Evolutionary conservation across 2,113 vertebrate genomes (phyloP).

Genomic region (Propithecus coquereli): DNA sequence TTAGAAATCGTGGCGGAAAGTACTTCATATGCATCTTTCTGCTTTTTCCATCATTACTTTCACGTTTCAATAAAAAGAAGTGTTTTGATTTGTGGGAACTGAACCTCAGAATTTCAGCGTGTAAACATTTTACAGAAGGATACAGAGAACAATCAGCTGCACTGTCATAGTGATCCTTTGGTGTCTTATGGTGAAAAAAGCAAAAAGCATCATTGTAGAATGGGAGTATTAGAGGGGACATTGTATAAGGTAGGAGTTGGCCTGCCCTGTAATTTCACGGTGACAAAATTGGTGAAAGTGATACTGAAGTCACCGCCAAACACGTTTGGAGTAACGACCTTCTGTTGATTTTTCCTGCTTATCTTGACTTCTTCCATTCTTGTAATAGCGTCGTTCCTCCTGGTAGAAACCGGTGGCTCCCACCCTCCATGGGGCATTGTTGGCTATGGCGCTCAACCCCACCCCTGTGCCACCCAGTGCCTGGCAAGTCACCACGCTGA

Average conservation of each 20-base stretch:
- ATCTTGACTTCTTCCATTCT: background rate
- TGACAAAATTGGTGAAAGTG: background rate
- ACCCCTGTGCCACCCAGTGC: fast-evolving
- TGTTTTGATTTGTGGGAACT: background rate
- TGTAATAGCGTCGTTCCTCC: background rate
- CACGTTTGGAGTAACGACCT: background rate
- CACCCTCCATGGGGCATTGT: background rate
- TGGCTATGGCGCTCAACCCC: fast-evolving
- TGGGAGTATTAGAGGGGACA: background rate
- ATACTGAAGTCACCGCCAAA: background rate
- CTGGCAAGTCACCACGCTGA: background rate
- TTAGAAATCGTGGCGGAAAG: background rate
- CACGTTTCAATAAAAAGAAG: background rate
- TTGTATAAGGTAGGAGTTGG: background rate
- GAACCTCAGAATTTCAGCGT: background rate
- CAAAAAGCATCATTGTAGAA: background rate
- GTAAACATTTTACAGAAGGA: background rate
- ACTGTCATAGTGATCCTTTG: background rate
- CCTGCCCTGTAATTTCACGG: background rate
- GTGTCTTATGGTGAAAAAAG: background rate
- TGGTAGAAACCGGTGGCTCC: background rate
- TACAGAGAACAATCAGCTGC: fast-evolving
- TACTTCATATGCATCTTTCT: background rate
- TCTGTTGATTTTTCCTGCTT: background rate
- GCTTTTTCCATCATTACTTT: background rate